Base-by-base conservation (phyloP, 2,888 invertebrate genomes). In the Apamea sordens region DNA sequence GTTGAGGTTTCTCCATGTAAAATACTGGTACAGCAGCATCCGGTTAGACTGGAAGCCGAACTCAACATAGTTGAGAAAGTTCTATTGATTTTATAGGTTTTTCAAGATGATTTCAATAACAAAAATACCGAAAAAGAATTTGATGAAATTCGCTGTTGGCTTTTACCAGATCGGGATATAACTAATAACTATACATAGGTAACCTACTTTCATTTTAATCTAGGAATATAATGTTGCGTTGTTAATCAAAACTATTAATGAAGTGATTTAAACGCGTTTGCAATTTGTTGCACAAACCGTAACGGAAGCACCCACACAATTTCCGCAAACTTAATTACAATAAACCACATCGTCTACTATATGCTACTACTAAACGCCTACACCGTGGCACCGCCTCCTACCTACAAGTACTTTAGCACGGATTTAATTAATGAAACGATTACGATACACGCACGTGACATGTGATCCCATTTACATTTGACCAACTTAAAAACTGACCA, bases 401-500 rank as follows among this genome's bases (percentile, higher is more conserved):
- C 6, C 76, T n/a, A 41, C 36, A 47, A 70, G 36, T 56, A 82
- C 68, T 67, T 53, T 47, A 69, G 64, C 65, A 28, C 50, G 65
- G 63, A 64, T 77, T 75, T 75, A 82, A 89, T 82, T 78, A 83
- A 67, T 72, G 7, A 68, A 79, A 73, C 74, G 71, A 89, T 88
- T 88, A 89, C 83, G 32, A 32, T 32, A 32, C 32, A 2, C 32
- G 77, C 75, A 59, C 73, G 53, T 71, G 82, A 63, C 75, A 78
- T 83, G 77, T 86, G 80, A 79, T 83, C 73, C 75, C 72, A 80
- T 86, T 85, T 74, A 76, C 83, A 77, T 84, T 64, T 88, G 89
- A 83, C 89, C 90, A 84, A 90, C 82, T 80, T 89, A 73, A 67
- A 56, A 67, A 79, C 72, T 73, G 81, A 88, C 70, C 79, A 86